These are phyloP conservation scores for Cyclophora albipunctata DNA, from an alignment of 2,888 invertebrate genomes.

Conservation along the genomic window DNA sequence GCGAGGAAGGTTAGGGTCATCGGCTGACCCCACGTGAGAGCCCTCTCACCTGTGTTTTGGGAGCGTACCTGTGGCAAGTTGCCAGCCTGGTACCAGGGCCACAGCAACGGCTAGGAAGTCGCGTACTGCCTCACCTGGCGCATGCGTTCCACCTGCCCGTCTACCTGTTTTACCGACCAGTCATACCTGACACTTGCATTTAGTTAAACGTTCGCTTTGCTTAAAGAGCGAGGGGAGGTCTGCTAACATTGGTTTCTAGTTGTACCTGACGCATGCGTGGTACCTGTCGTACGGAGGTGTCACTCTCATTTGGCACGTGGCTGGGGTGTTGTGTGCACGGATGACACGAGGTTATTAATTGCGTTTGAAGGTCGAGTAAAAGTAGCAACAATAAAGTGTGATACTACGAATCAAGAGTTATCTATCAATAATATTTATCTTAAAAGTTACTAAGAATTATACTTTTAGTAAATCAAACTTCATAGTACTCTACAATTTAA, in stretches of 20 bases:
- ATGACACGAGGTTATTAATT: background rate
- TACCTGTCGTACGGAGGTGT: slow-evolving; percentile 24
- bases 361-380: too few species aligned
- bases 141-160: slow-evolving; percentile 64
- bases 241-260: slow-evolving; percentile 13
- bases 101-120: slow-evolving; percentile 41
- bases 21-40: slow-evolving; percentile 42
- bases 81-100: slow-evolving; percentile 71
- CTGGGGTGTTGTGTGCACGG: slow-evolving; percentile 18
- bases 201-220: slow-evolving; percentile 14
- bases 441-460: too few species aligned
- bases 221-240: slow-evolving; percentile 22
- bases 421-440: too few species aligned
- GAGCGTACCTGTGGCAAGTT: slow-evolving; percentile 74
- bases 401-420: too few species aligned
- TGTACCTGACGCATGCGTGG: slow-evolving; percentile 34
- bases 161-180: slow-evolving; percentile 48
- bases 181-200: slow-evolving; percentile 28
- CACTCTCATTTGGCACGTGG: slow-evolving; percentile 34
- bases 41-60: slow-evolving; percentile 52
- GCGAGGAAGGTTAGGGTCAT: slow-evolving; percentile 37
- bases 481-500: too few species aligned
- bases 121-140: slow-evolving; percentile 48
- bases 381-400: too few species aligned
- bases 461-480: too few species aligned